These are phyloP conservation scores for Aselliscus stoliczkanus DNA, from an alignment of 2,797 vertebrate genomes.

Conservation along the genomic window DNA sequence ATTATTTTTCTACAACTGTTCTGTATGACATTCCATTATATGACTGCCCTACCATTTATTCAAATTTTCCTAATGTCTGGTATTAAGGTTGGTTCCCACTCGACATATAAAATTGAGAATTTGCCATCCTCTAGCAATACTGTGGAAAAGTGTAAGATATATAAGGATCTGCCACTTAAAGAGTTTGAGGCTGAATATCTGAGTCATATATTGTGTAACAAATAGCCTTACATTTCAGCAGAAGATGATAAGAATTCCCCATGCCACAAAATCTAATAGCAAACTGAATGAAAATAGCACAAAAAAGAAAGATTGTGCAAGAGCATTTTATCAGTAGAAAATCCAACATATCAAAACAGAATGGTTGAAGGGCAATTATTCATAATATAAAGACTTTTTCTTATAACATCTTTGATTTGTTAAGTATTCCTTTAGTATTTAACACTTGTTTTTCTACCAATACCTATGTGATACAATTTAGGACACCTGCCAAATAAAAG, in stretches of 20 bases:
- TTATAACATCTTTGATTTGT: constrained; percentile 36
- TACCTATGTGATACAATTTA: neutral
- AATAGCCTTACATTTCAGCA: constrained; percentile 29
- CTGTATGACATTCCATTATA: neutral
- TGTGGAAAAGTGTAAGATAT: neutral
- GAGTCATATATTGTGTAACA: constrained; percentile 31
- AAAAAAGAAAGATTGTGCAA: neutral
- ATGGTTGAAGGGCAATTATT: constrained; percentile 34
- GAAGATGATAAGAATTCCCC: constrained; percentile 14
- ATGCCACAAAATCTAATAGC: neutral
- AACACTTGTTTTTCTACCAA: constrained; percentile 42
- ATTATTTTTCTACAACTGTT: neutral
- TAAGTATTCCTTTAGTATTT: neutral
- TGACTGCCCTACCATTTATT: neutral
- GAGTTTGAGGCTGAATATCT: neutral
- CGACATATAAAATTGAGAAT: neutral
- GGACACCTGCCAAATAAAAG: neutral
- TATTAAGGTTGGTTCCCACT: neutral
- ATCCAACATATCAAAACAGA: constrained; percentile 30
- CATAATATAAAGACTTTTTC: constrained; percentile 3
- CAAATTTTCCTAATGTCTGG: neutral
- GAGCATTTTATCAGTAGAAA: constrained; percentile 34
- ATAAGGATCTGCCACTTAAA: neutral
- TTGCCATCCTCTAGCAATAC: neutral
- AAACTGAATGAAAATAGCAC: neutral